These are phyloP conservation scores for Endomychus coccineus DNA, from an alignment of 2,888 invertebrate genomes.

Conservation along the genomic window DNA sequence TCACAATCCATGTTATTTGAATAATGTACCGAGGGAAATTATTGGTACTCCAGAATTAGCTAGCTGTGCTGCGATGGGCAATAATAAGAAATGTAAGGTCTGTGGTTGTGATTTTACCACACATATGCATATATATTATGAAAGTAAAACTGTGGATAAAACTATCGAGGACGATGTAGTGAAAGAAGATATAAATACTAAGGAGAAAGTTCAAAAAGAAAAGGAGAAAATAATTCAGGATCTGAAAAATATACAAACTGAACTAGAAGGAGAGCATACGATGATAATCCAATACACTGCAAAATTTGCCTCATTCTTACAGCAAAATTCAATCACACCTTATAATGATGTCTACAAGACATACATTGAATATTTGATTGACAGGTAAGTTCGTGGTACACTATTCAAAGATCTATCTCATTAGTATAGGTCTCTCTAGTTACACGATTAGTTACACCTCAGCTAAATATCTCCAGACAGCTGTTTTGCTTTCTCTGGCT, in stretches of 20 bases:
- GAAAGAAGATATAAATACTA: slow-evolving; percentile 25
- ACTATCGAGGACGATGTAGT: slow-evolving; percentile 28
- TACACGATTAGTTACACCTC: too few relatives aligned
- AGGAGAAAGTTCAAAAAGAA: slow-evolving; percentile 24
- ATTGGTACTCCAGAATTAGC: slow-evolving; percentile 33
- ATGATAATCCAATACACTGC: slow-evolving; percentile 25
- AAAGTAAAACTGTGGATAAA: slow-evolving; percentile 29
- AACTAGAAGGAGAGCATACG: slow-evolving; percentile 27
- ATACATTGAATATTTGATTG: slow-evolving; percentile 28
- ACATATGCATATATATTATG: slow-evolving; percentile 39
- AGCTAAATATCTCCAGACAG: too few relatives aligned
- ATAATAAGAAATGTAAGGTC: slow-evolving; percentile 24
- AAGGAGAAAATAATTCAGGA: slow-evolving; percentile 24
- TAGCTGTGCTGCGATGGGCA: slow-evolving; percentile 32
- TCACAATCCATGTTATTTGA: slow-evolving; percentile 37
- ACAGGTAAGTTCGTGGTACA: slow-evolving; percentile 24
- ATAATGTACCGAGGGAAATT: slow-evolving; percentile 32
- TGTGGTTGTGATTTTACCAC: slow-evolving; percentile 33
- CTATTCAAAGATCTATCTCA: too few relatives aligned
- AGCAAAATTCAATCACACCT: slow-evolving; percentile 26
- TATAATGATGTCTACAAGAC: slow-evolving; percentile 27
- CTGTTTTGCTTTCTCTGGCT: too few relatives aligned
- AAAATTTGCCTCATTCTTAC: slow-evolving; percentile 28
- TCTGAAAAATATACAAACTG: slow-evolving; percentile 22
- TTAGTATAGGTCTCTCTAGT: too few relatives aligned